A percentile compares a stretch with the other conserved stretches of the same genome.
Evolutionary conservation across 1,140 invertebrate genomes (phyloP).

Genomic region (Orius insidiosus): DNA sequence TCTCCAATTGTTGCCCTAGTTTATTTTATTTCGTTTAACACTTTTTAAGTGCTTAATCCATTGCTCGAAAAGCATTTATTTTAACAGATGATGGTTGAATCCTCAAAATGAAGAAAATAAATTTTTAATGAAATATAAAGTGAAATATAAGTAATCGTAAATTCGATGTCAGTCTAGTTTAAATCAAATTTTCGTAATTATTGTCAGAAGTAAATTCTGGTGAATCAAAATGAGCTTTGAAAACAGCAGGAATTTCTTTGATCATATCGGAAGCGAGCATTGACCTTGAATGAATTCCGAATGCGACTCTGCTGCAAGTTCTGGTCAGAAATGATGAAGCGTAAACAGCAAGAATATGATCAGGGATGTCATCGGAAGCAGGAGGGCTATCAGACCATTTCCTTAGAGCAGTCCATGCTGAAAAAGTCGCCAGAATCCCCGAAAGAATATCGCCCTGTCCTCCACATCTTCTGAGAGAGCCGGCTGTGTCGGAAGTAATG

Average conservation of each 20-base stretch:
- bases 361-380: not conserved
- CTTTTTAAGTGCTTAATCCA: too few species aligned
- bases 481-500: conserved; percentile 26
- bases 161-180: too few species aligned
- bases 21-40: too few species aligned
- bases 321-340: conserved; percentile 66
- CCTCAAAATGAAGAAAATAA: too few species aligned
- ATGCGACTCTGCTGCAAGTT: conserved; percentile 59
- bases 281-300: conserved; percentile 54
- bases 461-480: conserved; percentile 79
- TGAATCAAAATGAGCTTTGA: conserved; percentile 37
- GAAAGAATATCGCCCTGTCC: conserved; percentile 91
- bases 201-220: too few species aligned
- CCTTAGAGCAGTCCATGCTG: conserved; percentile 53
- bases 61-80: too few species aligned
- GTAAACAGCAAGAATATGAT: conserved; percentile 45
- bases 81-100: too few species aligned
- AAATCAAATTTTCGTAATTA: too few species aligned
- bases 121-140: too few species aligned
- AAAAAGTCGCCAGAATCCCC: conserved; percentile 68
- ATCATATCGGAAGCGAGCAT: conserved; percentile 80
- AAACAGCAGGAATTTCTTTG: conserved; percentile 52
- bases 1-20: too few species aligned
- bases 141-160: too few species aligned
- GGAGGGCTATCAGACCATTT: conserved; percentile 1